Percentiles rank a stretch among this genome's conserved stretches.
These are phyloP conservation scores for Idaea biselata DNA, from an alignment of 2,888 invertebrate species.

Conservation along the genomic window DNA sequence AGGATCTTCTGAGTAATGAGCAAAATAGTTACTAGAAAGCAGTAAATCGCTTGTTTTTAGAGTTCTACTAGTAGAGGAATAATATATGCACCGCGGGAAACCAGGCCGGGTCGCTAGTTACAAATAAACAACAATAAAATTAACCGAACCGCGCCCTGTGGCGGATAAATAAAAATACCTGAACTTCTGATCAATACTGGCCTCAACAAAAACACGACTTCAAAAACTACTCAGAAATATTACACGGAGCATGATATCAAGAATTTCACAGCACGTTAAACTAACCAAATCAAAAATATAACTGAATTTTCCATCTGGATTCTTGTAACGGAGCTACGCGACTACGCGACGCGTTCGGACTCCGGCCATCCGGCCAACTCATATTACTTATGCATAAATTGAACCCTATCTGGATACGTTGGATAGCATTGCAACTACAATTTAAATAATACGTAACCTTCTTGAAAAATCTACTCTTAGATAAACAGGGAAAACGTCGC, in stretches of 20 bases:
- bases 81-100: no score
- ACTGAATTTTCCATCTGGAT: neutral
- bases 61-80: no score
- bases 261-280: neutral
- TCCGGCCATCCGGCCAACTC: neutral
- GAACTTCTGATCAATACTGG: no score
- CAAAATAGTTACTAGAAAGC: no score
- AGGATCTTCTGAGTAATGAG: no score
- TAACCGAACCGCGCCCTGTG: no score
- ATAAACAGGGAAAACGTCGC: conserved; percentile 10
- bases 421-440: neutral
- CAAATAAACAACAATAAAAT: no score
- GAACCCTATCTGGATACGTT: neutral
- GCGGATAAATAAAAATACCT: no score
- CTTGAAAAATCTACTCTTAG: neutral
- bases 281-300: neutral
- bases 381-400: neutral
- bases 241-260: neutral
- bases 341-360: neutral
- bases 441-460: neutral
- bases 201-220: neutral
- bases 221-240: neutral
- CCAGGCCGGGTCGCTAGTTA: no score
- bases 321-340: neutral
- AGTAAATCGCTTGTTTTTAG: no score